These are phyloP conservation scores for Plebejus argus DNA, from an alignment of 2,888 invertebrate species.

Conservation along the genomic window DNA sequence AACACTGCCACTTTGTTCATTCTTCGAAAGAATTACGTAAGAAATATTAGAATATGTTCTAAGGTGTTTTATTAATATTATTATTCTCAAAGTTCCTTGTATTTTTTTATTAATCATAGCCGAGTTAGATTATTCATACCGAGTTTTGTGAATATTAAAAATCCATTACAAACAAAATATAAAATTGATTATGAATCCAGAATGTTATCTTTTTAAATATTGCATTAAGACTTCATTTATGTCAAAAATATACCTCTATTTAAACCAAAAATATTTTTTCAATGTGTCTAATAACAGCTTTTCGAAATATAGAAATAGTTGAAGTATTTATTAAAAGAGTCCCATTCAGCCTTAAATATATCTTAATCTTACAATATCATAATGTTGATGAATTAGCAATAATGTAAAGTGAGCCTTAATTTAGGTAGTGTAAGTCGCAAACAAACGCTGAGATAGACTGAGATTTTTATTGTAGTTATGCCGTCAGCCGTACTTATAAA, in stretches of 20 bases:
- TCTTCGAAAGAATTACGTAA: constrained; percentile 24
- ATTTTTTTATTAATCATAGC: constrained; percentile 30
- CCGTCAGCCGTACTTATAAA: constrained; percentile 3
- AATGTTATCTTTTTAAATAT: constrained; percentile 19
- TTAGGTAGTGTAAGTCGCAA: constrained; percentile 27
- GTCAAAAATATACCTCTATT: constrained; percentile 28
- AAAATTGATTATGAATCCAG: constrained; percentile 5
- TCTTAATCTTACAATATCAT: constrained; percentile 10
- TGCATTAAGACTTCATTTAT: constrained; percentile 5
- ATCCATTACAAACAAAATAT: constrained; percentile 17
- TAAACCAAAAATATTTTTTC: constrained; percentile 29
- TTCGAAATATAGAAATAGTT: constrained; percentile 23
- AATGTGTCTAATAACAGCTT: constrained; percentile 28
- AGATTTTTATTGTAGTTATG: constrained; percentile 35
- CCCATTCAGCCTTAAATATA: constrained; percentile 24
- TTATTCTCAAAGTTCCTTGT: constrained; percentile 34
- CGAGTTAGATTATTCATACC: constrained; percentile 25
- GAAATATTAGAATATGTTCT: constrained; percentile 22
- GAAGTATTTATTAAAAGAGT: constrained; percentile 3
- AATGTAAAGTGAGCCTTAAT: constrained; percentile 33
- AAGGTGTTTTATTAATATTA: constrained; percentile 17
- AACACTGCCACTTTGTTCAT: constrained; percentile 34
- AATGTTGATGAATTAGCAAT: constrained; percentile 32
- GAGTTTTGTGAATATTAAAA: constrained; percentile 23
- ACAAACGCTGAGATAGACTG: constrained; percentile 37